A percentile compares a stretch with the other conserved stretches of the same genome.
Conservation (phyloP, 2,113 vertebrate species). For the Agelaius tricolor region DNA sequence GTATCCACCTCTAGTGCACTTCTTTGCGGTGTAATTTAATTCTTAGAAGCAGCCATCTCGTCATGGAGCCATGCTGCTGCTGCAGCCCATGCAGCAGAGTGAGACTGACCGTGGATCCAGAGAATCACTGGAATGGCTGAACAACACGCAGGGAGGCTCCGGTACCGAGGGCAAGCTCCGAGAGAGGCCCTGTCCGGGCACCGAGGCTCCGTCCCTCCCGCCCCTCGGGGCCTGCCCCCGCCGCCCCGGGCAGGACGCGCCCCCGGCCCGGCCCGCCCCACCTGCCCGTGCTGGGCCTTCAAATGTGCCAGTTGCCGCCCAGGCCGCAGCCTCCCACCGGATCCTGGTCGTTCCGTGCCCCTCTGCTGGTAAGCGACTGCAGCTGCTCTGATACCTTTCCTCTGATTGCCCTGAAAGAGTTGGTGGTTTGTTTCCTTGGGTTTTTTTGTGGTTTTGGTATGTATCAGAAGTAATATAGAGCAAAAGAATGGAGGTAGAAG, state of each 20-base stretch:
- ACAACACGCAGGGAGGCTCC: background rate
- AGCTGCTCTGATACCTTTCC: background rate
- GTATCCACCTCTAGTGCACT: background rate
- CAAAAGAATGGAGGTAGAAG: background rate
- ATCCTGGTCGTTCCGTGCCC: accelerated
- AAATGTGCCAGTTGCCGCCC: background rate
- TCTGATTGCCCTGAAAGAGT: background rate
- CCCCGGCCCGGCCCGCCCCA: background rate
- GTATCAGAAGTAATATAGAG: background rate
- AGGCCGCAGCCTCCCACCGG: accelerated
- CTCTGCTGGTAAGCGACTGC: background rate
- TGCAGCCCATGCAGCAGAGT: background rate
- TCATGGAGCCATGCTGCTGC: background rate
- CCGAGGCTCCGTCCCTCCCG: accelerated
- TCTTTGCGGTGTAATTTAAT: background rate
- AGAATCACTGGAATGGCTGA: background rate
- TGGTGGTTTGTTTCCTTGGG: background rate
- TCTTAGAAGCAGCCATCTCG: background rate
- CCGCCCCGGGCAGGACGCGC: accelerated
- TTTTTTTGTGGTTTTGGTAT: background rate
- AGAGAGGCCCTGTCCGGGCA: accelerated
- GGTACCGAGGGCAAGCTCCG: background rate
- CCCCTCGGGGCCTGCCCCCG: no score
- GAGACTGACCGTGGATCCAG: background rate
- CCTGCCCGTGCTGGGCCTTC: background rate